phyloP scores from a whole-genome alignment of 2,113 vertebrate species.

The human (Homo sapiens) region DNA sequence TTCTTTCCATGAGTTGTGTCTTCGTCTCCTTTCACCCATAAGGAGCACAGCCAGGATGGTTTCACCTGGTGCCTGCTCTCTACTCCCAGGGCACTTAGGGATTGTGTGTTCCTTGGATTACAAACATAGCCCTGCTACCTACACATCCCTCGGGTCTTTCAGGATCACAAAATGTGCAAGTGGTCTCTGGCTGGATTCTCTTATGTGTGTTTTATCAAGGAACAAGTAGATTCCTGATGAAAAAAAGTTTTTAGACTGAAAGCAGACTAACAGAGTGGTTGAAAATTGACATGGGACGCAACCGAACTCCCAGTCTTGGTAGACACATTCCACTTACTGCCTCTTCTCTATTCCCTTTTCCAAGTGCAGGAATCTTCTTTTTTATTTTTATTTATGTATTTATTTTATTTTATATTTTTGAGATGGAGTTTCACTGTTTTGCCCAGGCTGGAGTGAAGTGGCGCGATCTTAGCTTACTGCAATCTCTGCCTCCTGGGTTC shows the following conservation, averaged over 20 bases:
- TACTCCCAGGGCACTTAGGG: background rate
- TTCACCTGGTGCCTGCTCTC: rapidly evolving
- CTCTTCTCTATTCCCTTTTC: background rate
- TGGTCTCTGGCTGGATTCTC: background rate
- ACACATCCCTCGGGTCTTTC: background rate
- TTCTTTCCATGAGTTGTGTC: background rate
- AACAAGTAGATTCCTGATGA: background rate
- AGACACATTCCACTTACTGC: background rate
- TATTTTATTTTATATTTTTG: too few relatives aligned
- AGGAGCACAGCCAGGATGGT: background rate
- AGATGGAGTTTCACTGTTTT: too few relatives aligned
- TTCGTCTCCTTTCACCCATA: background rate
- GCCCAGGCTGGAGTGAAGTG: too few relatives aligned
- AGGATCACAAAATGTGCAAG: background rate
- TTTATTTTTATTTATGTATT: too few relatives aligned
- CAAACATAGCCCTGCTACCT: background rate
- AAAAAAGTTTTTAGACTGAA: background rate
- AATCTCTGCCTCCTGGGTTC: too few relatives aligned
- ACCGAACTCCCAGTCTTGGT: background rate
- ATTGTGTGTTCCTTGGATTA: background rate
- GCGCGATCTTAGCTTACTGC: too few relatives aligned
- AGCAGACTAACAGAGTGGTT: background rate
- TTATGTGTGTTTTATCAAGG: background rate
- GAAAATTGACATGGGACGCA: background rate
- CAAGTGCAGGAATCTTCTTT: background rate